A percentile compares a stretch with the other conserved stretches of the same genome.
Evolutionary conservation across 1,140 invertebrate species (phyloP).

Genomic region (Lasioglossum albipes): DNA sequence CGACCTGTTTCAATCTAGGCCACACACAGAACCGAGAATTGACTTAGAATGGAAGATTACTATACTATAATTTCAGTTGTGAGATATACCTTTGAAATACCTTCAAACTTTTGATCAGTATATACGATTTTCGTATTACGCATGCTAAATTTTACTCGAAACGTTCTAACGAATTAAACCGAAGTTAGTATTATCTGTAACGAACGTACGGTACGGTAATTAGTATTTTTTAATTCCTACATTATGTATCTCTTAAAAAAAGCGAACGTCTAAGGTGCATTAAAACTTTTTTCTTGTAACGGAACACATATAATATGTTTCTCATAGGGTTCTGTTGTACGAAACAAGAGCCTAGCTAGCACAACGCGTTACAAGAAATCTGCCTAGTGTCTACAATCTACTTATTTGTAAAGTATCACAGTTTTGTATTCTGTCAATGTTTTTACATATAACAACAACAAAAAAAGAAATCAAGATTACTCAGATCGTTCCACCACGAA

Average conservation of each 20-base stretch:
- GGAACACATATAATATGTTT: background rate
- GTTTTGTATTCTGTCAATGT: conserved; percentile 40
- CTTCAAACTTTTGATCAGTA: too few species aligned
- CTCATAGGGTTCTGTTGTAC: background rate
- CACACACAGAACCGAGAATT: too few species aligned
- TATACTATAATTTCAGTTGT: background rate
- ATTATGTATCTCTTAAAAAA: background rate
- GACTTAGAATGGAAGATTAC: too few species aligned
- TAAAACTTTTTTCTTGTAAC: background rate
- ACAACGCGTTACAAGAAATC: conserved; percentile 19
- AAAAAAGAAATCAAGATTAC: background rate
- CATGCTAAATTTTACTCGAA: background rate
- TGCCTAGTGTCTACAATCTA: conserved; percentile 27
- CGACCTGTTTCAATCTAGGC: too few species aligned
- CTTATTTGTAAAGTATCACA: conserved; percentile 38
- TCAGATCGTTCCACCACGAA: conserved; percentile 7
- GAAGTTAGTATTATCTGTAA: background rate
- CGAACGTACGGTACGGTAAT: background rate
- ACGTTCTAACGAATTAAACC: background rate
- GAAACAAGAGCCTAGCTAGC: conserved; percentile 21
- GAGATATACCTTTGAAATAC: too few species aligned
- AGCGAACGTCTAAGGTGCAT: background rate
- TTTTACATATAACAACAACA: conserved; percentile 28
- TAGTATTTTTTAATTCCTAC: background rate
- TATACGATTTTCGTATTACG: too few species aligned